These are phyloP conservation scores for Dicranocentrus wangi DNA, from an alignment of 2,888 invertebrate genomes.

Conservation along the genomic window DNA sequence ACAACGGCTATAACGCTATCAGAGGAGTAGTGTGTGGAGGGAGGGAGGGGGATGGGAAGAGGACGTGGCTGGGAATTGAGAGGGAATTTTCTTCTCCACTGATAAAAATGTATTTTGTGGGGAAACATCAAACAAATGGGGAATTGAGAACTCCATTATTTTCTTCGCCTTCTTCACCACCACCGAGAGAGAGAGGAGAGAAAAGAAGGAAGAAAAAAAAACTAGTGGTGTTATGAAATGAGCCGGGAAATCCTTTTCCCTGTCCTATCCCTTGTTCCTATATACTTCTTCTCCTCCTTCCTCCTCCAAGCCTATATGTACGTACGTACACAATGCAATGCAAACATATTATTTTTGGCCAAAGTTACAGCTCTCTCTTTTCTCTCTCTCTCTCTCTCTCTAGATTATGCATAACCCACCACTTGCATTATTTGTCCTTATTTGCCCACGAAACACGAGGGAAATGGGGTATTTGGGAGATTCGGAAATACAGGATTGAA, in stretches of 20 bases:
- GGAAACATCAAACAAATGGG: slow-evolving; percentile 20
- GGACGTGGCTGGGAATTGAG: slow-evolving; percentile 18
- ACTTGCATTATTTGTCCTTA: slow-evolving; percentile 9
- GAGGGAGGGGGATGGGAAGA: background rate
- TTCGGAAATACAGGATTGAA: slow-evolving; percentile 3
- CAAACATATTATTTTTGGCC: slow-evolving; percentile 8
- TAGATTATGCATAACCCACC: slow-evolving; percentile 18
- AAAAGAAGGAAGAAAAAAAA: background rate
- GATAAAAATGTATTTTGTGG: slow-evolving; percentile 11
- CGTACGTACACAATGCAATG: background rate
- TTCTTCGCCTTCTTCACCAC: slow-evolving; percentile 2
- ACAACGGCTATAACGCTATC: too few species aligned
- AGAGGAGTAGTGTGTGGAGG: too few species aligned
- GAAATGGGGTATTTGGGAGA: background rate
- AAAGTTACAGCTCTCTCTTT: too few species aligned
- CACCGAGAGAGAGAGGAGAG: too few species aligned
- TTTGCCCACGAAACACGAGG: background rate
- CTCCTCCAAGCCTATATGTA: background rate
- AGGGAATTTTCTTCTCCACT: slow-evolving; percentile 3
- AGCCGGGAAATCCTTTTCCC: slow-evolving; percentile 21
- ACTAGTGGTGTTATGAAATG: slow-evolving; percentile 10
- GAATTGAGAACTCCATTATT: slow-evolving; percentile 26
- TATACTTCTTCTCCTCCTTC: background rate
- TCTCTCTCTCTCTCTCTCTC: too few species aligned
- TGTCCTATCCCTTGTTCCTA: background rate